A percentile compares a stretch with the other conserved stretches of the same genome.
Conservation (phyloP, 2,888 invertebrate species). For the Incurvaria masculella region DNA sequence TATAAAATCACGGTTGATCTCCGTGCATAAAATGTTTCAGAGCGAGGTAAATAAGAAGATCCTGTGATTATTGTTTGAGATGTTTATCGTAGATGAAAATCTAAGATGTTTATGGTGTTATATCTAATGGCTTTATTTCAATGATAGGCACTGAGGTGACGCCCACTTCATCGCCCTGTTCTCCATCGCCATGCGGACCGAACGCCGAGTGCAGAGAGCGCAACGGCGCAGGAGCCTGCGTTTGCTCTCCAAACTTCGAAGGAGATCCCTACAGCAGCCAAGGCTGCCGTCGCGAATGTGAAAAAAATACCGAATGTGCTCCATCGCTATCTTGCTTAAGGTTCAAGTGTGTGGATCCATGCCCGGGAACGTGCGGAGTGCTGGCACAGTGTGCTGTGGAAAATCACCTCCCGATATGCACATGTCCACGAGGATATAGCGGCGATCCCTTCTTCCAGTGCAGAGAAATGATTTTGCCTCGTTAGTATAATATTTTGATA, state of each 20-base stretch:
- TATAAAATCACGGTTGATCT: no score
- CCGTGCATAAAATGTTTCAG: no score
- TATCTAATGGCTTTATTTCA: conserved; percentile 24
- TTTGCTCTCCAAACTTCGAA: conserved; percentile 72
- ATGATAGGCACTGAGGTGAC: conserved; percentile 59
- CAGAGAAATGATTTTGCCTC: conserved; percentile 47
- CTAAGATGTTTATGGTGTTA: no score
- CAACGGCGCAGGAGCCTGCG: conserved; percentile 83
- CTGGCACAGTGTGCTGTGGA: conserved; percentile 76
- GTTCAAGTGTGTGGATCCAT: conserved; percentile 82
- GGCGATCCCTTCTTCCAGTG: conserved; percentile 84
- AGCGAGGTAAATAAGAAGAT: no score
- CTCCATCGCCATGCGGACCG: conserved; percentile 81
- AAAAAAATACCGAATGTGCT: conserved; percentile 73
- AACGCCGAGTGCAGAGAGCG: conserved; percentile 81
- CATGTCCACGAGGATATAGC: conserved; percentile 69
- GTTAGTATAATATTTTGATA: conserved; percentile 24
- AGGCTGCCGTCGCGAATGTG: conserved; percentile 76
- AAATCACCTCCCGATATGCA: conserved; percentile 75
- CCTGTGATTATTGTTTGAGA: no score
- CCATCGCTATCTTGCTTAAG: conserved; percentile 71
- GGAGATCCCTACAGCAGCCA: conserved; percentile 77
- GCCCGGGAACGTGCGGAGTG: conserved; percentile 78
- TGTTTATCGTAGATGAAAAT: no score
- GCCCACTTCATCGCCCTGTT: conserved; percentile 70